Evolutionary conservation across 2,888 invertebrate species (phyloP).

Genomic region (Orchestes rusci): DNA sequence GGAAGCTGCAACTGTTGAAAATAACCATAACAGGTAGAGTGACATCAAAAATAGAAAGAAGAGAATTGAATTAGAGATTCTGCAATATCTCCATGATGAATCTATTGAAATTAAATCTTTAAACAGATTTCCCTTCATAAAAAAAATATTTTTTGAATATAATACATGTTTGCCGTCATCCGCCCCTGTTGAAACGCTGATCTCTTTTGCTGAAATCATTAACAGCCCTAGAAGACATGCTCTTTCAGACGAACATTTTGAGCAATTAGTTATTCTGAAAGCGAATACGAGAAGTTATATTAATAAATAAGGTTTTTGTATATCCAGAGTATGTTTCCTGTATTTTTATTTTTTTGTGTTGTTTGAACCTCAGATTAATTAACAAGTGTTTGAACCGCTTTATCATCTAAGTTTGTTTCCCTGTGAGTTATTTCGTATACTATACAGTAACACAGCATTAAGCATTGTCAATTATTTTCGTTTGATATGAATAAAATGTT

Average conservation of each 20-base stretch:
- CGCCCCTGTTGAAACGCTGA: conserved; percentile 13
- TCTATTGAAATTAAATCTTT: conserved; percentile 9
- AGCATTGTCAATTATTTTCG: no score
- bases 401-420: no score
- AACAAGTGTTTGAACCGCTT: no score
- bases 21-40: background rate
- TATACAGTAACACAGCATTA: no score
- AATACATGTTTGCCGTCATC: conserved; percentile 16
- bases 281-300: conserved; percentile 2
- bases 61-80: conserved; percentile 6
- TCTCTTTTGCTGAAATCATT: conserved; percentile 13
- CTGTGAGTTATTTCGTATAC: no score
- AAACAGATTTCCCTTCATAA: conserved; percentile 14
- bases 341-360: no score
- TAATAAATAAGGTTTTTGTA: no score
- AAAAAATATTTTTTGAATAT: conserved; percentile 12
- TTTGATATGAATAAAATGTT: no score
- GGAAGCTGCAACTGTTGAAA: background rate
- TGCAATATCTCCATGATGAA: conserved; percentile 13
- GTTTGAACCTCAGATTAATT: no score
- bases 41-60: conserved; percentile 1
- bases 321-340: no score
- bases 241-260: conserved; percentile 18
- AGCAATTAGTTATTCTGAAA: conserved; percentile 16
- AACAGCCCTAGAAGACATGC: conserved; percentile 19